Evolutionary conservation across 2,797 vertebrate genomes (phyloP), one percentile per base, ranked within the genome.

Genomic region (Pseudochirops cupreus): DNA sequence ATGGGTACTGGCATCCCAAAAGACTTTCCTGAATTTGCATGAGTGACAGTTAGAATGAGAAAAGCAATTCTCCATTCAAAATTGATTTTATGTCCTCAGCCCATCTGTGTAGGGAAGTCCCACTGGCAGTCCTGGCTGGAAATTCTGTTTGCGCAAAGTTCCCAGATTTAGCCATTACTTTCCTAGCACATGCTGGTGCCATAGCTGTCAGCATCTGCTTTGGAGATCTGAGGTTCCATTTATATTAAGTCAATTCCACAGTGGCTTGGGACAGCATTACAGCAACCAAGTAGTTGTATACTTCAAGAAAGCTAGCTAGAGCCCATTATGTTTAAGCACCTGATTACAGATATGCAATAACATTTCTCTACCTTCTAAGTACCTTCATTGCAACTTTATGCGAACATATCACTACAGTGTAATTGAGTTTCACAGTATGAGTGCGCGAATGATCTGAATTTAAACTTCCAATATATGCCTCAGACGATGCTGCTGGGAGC

Each of bases 91-190:
- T 52, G n/a, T 92, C 56, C 94, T 9, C 6, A 94, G 54, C 18
- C 54, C 90, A 93, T 58, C 57, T 95, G 62, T 46, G 59, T 7
- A 89, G 31, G 62, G 50, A 93, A 67, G 26, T 50, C 39, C 53
- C 91, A n/a, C 87, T 93, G 53, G 87, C 28, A 87, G 92, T 94
- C 97, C 92, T 16, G 92, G 52, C 92, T 91, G 94, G 92, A 93
- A 91, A 96, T 93, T 82, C 53, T 91, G 14, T 31, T 28, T 52
- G 50, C 39, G 58, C 56, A 92, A 57, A 94, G 18, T 9, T 92
- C 52, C 53, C 26, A 50, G 33, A 91, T 56, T 95, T 87, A 54
- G 52, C 39, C 53, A 62, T 82, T 92, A 55, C 31, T 94, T 93
- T 92, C 74, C 52, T 50, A 97, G 92, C 26, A 90, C n/a, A 67